phyloP scores from a whole-genome alignment of 2,888 invertebrate genomes.

The Acleris cristana region DNA sequence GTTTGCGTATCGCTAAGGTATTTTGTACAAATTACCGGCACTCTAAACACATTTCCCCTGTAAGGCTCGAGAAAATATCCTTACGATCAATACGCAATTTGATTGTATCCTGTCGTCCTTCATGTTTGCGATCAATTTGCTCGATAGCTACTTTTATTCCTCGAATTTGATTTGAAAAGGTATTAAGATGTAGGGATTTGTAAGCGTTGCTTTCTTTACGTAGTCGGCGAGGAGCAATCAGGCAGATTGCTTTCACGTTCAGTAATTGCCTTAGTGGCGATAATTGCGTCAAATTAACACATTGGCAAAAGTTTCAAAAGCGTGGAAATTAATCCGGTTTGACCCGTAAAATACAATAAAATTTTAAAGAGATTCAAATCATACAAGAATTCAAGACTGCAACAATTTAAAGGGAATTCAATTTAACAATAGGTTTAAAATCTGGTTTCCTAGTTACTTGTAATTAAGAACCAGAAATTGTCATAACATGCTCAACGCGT shows the following conservation, averaged over 20 bases:
- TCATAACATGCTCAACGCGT: too few relatives aligned
- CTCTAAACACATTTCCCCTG: constrained; percentile 18
- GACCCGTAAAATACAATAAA: background rate
- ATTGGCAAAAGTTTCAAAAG: constrained; percentile 3
- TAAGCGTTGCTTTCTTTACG: background rate
- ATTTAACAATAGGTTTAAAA: too few relatives aligned
- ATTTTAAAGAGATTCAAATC: background rate
- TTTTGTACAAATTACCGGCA: constrained; percentile 10
- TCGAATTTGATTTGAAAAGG: constrained; percentile 7
- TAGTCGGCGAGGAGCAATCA: constrained; percentile 24
- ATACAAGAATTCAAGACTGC: too few relatives aligned
- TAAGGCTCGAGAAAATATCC: constrained; percentile 22
- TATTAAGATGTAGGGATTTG: background rate
- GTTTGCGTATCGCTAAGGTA: background rate
- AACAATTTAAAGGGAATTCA: too few relatives aligned
- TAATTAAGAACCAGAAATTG: too few relatives aligned
- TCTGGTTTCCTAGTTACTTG: too few relatives aligned
- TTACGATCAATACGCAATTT: constrained; percentile 28
- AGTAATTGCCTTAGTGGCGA: constrained; percentile 27
- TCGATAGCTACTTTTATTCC: constrained; percentile 23
- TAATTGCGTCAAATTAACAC: constrained; percentile 25
- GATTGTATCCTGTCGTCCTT: constrained; percentile 29
- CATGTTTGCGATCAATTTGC: constrained; percentile 21
- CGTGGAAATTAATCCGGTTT: background rate
- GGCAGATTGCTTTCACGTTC: constrained; percentile 22